These are phyloP conservation scores for Drosophila mayaguana DNA, from an alignment of 2,888 invertebrate genomes.

Conservation along the genomic window DNA sequence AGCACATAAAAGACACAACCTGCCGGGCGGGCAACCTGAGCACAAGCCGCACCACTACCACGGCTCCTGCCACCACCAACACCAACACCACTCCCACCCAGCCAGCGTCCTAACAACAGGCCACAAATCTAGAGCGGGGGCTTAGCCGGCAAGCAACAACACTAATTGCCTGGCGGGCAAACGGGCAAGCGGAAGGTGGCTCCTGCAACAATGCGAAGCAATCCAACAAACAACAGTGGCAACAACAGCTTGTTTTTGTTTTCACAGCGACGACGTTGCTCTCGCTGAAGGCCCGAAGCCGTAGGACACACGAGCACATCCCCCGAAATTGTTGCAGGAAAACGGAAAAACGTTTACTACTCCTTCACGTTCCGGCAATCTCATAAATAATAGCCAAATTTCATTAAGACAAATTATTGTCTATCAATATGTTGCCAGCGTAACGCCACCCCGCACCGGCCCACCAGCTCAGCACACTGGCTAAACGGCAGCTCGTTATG, in stretches of 20 bases:
- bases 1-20: constrained; percentile 74
- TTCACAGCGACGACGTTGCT: constrained; percentile 44
- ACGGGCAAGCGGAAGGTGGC: constrained; percentile 39
- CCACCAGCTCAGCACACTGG: neutral
- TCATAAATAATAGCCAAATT: constrained; percentile 85
- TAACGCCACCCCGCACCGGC: constrained; percentile 21
- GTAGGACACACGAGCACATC: constrained; percentile 46
- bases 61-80: neutral
- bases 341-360: constrained; percentile 50
- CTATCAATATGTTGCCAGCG: constrained; percentile 85
- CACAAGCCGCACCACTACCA: constrained; percentile 16
- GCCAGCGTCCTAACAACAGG: constrained; percentile 42
- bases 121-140: constrained; percentile 50
- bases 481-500: neutral
- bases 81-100: neutral
- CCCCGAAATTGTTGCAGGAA: constrained; percentile 12
- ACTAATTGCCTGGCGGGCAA: constrained; percentile 70
- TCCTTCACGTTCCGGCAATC: constrained; percentile 83
- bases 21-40: constrained; percentile 53
- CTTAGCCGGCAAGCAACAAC: constrained; percentile 42
- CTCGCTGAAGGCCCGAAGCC: constrained; percentile 42
- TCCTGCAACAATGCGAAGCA: constrained; percentile 42
- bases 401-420: constrained; percentile 86
- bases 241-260: constrained; percentile 70
- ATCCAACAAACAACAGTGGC: constrained; percentile 32